Conservation (phyloP, 2,888 invertebrate genomes). For the Pecten maximus region DNA sequence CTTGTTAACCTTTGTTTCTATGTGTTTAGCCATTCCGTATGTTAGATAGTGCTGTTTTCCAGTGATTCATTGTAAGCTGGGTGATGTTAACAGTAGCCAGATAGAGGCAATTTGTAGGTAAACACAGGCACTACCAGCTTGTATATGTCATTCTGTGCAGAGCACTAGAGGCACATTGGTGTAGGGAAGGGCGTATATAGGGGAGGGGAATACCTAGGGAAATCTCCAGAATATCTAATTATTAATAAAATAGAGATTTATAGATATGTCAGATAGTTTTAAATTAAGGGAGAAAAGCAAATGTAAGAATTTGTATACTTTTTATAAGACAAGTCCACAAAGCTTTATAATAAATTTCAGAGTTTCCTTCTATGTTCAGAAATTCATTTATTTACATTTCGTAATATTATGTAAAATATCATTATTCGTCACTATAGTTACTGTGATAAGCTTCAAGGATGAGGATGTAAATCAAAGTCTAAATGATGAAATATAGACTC, state of each 20-base stretch:
- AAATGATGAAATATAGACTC: not conserved
- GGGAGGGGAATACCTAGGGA: not conserved
- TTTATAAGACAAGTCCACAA: too few species aligned
- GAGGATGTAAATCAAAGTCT: not conserved
- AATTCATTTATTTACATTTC: too few species aligned
- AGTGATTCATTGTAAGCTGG: not conserved
- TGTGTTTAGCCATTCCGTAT: not conserved
- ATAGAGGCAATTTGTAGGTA: not conserved
- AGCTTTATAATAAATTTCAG: too few species aligned
- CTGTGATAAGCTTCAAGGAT: not conserved
- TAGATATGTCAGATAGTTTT: too few species aligned
- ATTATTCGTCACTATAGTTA: too few species aligned
- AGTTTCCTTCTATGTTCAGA: too few species aligned
- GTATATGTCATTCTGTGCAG: not conserved
- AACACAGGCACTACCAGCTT: slow-evolving; percentile 11
- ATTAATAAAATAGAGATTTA: too few species aligned
- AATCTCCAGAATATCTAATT: too few species aligned
- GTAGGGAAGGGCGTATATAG: not conserved
- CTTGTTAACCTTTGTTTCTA: not conserved
- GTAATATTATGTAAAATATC: too few species aligned
- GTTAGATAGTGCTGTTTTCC: not conserved
- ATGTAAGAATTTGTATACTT: too few species aligned
- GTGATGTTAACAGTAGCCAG: not conserved
- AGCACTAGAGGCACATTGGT: not conserved
- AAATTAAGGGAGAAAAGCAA: too few species aligned